phyloP scores from a whole-genome alignment of 2,888 invertebrate genomes.

The Sepioteuthis lessoniana region DNA sequence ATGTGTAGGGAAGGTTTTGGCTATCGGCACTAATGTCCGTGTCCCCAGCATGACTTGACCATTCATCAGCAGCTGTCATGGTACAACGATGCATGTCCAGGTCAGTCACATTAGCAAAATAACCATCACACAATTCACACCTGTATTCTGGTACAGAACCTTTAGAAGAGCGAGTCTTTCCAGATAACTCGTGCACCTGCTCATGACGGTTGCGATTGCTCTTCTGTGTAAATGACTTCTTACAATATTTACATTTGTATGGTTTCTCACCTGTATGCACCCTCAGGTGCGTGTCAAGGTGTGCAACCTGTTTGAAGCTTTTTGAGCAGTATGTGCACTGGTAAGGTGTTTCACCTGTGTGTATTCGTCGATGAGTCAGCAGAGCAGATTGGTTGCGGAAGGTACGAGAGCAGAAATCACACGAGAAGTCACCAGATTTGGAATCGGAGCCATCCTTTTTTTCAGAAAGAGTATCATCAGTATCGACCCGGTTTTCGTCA shows the following conservation, averaged over 20 bases:
- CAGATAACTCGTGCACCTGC: background rate
- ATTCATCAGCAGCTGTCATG: background rate
- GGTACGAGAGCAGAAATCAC: slow-evolving; percentile 8
- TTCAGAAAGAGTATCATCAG: background rate
- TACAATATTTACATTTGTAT: slow-evolving; percentile 35
- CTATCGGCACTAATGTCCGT: slow-evolving; percentile 11
- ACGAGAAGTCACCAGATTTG: background rate
- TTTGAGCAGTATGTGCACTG: slow-evolving; percentile 42
- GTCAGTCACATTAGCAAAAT: slow-evolving; percentile 35
- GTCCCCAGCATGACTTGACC: background rate
- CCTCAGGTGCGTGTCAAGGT: slow-evolving; percentile 36
- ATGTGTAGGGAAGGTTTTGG: slow-evolving; percentile 39
- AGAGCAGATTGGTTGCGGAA: slow-evolving; percentile 41
- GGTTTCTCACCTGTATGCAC: slow-evolving; percentile 38
- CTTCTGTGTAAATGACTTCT: slow-evolving; percentile 33
- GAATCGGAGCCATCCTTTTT: background rate
- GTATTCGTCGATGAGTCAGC: background rate
- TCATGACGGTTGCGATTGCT: slow-evolving; percentile 36
- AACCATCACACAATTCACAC: slow-evolving; percentile 38
- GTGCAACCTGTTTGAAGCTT: slow-evolving; percentile 45
- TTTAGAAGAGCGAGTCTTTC: background rate
- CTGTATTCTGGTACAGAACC: background rate
- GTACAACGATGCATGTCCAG: slow-evolving; percentile 24
- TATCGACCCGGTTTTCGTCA: background rate
- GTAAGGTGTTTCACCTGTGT: slow-evolving; percentile 39